Conservation (phyloP, 2,797 vertebrate species). For the Myotis myotis region DNA sequence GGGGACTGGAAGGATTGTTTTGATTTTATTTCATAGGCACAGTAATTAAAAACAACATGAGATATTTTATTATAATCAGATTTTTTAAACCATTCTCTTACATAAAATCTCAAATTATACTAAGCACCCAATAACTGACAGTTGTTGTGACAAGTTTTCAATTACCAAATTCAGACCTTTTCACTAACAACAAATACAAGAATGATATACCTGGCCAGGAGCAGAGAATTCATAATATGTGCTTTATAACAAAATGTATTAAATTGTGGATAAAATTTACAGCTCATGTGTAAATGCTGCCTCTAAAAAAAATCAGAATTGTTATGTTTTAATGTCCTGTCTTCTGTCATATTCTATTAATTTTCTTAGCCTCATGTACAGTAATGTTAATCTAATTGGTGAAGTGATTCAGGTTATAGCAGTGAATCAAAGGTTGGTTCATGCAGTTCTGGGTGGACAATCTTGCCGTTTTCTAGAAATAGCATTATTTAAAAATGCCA, state of each 20-base stretch:
- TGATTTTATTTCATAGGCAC: constrained; percentile 18
- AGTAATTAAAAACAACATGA: constrained; percentile 14
- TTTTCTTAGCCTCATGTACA: constrained; percentile 90
- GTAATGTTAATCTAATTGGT: constrained; percentile 84
- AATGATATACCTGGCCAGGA: constrained; percentile 79
- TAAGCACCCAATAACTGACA: constrained; percentile 73
- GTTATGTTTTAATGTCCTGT: constrained; percentile 78
- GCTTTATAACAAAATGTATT: constrained; percentile 81
- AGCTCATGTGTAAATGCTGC: constrained; percentile 84
- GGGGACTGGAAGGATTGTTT: not conserved
- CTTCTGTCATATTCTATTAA: constrained; percentile 82
- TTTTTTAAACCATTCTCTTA: constrained; percentile 17
- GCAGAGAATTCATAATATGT: constrained; percentile 80
- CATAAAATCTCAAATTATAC: constrained; percentile 61
- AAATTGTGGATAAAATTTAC: constrained; percentile 83
- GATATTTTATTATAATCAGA: constrained; percentile 31
- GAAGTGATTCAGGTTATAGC: constrained; percentile 80
- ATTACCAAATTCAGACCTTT: constrained; percentile 70
- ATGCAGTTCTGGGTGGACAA: constrained; percentile 78
- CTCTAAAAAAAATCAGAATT: constrained; percentile 76
- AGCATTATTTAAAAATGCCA: constrained; percentile 85
- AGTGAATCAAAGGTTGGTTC: constrained; percentile 80
- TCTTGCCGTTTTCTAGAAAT: constrained; percentile 83
- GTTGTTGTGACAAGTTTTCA: constrained; percentile 49
- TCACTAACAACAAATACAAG: constrained; percentile 69